Evolutionary conservation across 2,888 invertebrate genomes (phyloP).

Genomic region (Osedax frankpressi): DNA sequence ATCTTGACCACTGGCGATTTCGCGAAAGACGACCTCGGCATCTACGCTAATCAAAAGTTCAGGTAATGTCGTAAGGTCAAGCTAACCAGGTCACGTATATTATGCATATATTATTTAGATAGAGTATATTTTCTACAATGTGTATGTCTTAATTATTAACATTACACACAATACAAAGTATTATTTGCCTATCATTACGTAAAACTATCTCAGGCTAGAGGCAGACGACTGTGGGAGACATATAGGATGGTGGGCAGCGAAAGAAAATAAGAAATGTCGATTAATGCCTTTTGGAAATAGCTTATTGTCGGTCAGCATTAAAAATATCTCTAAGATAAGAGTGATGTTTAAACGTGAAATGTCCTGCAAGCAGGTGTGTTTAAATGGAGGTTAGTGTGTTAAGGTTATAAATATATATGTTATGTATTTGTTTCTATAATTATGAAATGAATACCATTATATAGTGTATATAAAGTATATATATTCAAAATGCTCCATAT

Average conservation of each 20-base stretch:
- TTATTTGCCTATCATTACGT: too few species aligned
- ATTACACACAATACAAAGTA: too few species aligned
- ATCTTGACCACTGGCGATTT: neutral
- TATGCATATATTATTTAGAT: too few species aligned
- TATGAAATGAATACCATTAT: neutral
- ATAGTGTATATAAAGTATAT: too few species aligned
- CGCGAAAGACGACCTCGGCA: neutral
- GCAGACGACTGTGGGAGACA: neutral
- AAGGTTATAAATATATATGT: neutral
- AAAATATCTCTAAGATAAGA: neutral
- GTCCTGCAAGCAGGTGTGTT: neutral
- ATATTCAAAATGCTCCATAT: too few species aligned
- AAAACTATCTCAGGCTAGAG: too few species aligned
- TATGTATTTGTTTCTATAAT: neutral
- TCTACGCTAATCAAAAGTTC: neutral
- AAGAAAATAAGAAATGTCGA: neutral
- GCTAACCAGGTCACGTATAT: too few species aligned
- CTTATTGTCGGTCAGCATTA: neutral
- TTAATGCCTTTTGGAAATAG: too few species aligned
- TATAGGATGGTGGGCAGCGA: neutral
- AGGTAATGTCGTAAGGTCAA: too few species aligned
- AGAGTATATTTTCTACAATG: too few species aligned
- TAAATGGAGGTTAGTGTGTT: neutral
- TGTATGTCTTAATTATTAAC: too few species aligned
- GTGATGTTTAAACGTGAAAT: neutral